Evolutionary conservation across 1,140 invertebrate species (phyloP), one percentile per base, ranked within the genome.

Genomic region (Zaprionus vittiger): DNA sequence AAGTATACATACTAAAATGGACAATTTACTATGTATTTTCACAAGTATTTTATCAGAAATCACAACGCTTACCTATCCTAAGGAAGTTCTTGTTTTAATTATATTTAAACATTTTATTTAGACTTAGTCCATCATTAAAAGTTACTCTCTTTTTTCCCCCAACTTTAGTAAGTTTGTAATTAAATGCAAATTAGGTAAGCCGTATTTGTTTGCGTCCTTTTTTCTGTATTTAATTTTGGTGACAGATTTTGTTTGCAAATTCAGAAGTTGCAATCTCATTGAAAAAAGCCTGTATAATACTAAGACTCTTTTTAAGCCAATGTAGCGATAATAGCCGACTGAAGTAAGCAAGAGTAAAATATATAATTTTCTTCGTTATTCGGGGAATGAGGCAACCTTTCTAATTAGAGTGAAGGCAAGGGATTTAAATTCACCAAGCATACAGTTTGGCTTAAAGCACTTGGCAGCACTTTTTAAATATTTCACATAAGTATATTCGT

Each of bases 181-280:
- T 89, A 89, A 89, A 89, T 89, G 84, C 84, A 89, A 89, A 89
- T 89, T 89, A 89, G 79, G 72, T 79, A 73, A 81, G 73, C 73
- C 79, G 75, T 79, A 80, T 75, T 89, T 74, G 63, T 72, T 72
- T 86, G 57, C 52, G 67, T 65, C 74, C 74, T 73, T 77, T 85
- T 67, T 73, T 34, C 4, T 26, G 41, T 17, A 26, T 62, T 28
- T 44, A 41, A 22, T 55, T 63, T 62, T 44, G 37, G 63, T 75
- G 79, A 83, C 72, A 81, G 82, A 73, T 84, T 89, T 34, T 54
- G 44, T 14, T 11, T 7, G 2, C 11, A 44, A 87, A 80, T 79
- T 83, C 76, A 28, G 74, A 82, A 82, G 57, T 89, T 81, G 69
- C 56, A 56, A 85, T 81, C 76, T 85, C 64, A 69, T 81, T 78